Evolutionary conservation across 2,113 vertebrate species (phyloP).

Genomic region (Gallinago jamesoni): DNA sequence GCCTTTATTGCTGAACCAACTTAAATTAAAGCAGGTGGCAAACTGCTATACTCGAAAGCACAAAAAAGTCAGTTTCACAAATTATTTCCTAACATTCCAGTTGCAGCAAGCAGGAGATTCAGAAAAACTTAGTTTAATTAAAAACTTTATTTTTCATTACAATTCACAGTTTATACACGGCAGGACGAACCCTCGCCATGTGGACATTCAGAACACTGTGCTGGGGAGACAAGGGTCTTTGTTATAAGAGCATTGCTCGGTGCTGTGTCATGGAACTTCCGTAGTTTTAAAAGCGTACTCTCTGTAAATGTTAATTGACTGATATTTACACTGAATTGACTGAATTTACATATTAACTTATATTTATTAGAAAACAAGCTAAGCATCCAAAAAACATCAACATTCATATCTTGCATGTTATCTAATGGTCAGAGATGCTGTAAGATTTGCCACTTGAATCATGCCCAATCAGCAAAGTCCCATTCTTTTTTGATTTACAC

Average conservation of each 20-base stretch:
- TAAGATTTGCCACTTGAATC: conserved; percentile 67
- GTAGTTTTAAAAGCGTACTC: conserved; percentile 75
- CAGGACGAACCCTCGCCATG: conserved; percentile 61
- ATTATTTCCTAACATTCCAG: conserved; percentile 46
- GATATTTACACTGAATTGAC: conserved; percentile 75
- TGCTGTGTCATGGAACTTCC: conserved; percentile 71
- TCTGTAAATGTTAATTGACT: conserved; percentile 72
- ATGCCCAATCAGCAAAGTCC: conserved; percentile 67
- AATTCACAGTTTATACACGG: conserved; percentile 82
- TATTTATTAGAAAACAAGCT: conserved; percentile 78
- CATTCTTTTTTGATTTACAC: conserved; percentile 49
- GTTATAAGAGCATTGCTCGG: conserved; percentile 71
- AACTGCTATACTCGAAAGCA: conserved; percentile 6
- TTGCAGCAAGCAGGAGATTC: conserved; percentile 71
- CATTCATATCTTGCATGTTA: conserved; percentile 72
- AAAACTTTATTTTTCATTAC: conserved; percentile 83
- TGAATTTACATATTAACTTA: conserved; percentile 74
- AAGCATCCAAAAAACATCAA: conserved; percentile 73
- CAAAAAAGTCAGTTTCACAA: conserved; percentile 10
- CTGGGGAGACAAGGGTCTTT: conserved; percentile 70
- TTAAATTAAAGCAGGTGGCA: conserved; percentile 32
- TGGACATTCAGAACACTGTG: conserved; percentile 76
- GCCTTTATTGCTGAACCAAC: conserved; percentile 47
- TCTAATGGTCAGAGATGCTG: conserved; percentile 64
- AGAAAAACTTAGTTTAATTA: conserved; percentile 74